Percentiles rank a stretch among this genome's conserved stretches.
Conservation (phyloP, 2,797 vertebrate genomes). For the Gambelia wislizenii region DNA sequence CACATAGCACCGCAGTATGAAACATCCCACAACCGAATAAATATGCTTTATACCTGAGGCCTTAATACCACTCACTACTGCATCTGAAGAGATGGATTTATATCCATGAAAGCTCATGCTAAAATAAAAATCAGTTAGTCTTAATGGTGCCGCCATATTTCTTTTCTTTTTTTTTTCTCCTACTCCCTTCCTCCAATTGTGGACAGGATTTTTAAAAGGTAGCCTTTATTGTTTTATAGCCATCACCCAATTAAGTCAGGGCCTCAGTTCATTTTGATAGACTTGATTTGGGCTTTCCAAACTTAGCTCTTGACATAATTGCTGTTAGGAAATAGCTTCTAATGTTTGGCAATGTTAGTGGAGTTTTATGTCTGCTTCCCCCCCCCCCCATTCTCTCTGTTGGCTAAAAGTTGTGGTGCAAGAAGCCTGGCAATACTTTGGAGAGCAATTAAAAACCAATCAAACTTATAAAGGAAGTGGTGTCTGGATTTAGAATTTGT, state of each 20-base stretch:
- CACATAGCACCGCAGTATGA: too few relatives aligned
- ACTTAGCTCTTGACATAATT: slow-evolving; percentile 47
- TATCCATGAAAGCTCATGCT: too few relatives aligned
- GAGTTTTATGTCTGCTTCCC: slow-evolving; percentile 41
- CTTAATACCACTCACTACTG: too few relatives aligned
- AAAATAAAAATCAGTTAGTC: too few relatives aligned
- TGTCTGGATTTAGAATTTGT: slow-evolving; percentile 63
- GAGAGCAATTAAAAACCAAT: slow-evolving; percentile 66
- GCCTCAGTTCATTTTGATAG: slow-evolving; percentile 37
- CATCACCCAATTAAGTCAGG: slow-evolving; percentile 39
- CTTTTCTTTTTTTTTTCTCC: too few relatives aligned
- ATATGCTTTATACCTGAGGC: too few relatives aligned
- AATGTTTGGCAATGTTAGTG: slow-evolving; percentile 53
- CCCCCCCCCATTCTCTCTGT: slow-evolving; percentile 43
- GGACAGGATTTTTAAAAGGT: slow-evolving; percentile 19
- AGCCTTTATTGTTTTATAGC: slow-evolving; percentile 45
- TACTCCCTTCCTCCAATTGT: neutral
- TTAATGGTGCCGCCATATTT: too few relatives aligned
- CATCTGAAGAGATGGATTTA: too few relatives aligned
- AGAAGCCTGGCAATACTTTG: slow-evolving; percentile 60
- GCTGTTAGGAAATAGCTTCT: slow-evolving; percentile 63
- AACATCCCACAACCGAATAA: too few relatives aligned
- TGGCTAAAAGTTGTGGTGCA: slow-evolving; percentile 56
- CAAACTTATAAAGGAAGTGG: slow-evolving; percentile 62
- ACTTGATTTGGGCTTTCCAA: slow-evolving; percentile 33